Conservation (phyloP, 2,797 vertebrate genomes). For the Vespertilio murinus region DNA sequence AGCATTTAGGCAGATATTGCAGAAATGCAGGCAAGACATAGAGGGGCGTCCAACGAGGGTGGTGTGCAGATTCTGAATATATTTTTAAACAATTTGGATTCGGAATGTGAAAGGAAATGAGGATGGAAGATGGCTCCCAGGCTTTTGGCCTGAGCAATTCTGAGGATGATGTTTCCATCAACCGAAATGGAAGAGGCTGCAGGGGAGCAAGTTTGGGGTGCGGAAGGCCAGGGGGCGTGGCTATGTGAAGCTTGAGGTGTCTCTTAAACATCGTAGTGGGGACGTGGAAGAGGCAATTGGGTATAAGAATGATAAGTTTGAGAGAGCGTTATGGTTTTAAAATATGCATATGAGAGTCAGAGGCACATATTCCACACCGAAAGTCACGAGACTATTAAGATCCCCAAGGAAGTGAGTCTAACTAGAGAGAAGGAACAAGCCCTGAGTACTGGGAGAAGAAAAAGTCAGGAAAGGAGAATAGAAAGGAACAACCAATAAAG, state of each 20-base stretch:
- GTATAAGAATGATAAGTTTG: neutral
- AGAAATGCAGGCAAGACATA: neutral
- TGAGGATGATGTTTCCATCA: neutral
- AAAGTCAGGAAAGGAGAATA: neutral
- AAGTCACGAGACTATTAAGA: neutral
- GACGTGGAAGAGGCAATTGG: neutral
- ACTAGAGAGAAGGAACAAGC: neutral
- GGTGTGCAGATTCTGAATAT: neutral
- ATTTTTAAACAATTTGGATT: constrained; percentile 6
- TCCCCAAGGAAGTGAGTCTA: neutral
- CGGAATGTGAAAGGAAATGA: neutral
- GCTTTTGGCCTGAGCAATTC: neutral
- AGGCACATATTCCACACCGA: neutral
- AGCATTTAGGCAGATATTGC: neutral
- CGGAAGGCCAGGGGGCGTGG: too few relatives aligned
- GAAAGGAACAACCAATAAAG: neutral
- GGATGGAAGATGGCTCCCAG: neutral
- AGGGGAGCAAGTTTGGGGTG: neutral
- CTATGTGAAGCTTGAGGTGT: neutral
- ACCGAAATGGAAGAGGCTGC: neutral
- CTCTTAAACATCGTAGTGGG: neutral
- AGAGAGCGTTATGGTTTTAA: neutral
- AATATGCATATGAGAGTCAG: neutral
- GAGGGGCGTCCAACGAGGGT: neutral
- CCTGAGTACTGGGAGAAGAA: neutral